These are phyloP conservation scores for Drosophila subobscura DNA, from an alignment of 1,140 invertebrate species.

Conservation along the genomic window DNA sequence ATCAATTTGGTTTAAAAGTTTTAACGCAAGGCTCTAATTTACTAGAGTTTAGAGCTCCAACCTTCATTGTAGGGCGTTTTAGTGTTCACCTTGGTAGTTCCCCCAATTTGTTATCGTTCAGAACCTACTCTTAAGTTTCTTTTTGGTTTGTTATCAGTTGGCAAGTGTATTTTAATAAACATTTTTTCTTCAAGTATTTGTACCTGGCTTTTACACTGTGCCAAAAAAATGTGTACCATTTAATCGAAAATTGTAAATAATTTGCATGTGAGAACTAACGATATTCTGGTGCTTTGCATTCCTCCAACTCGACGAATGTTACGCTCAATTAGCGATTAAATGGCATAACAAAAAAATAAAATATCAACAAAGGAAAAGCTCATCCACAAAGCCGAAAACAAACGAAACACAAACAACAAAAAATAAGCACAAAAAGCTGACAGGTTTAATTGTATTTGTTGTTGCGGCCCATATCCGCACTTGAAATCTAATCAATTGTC, in stretches of 20 bases:
- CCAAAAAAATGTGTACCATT: background rate
- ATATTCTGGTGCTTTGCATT: constrained; percentile 7
- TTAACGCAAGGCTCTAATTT: background rate
- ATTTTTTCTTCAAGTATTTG: constrained; percentile 17
- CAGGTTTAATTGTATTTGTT: constrained; percentile 29
- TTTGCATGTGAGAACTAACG: no score
- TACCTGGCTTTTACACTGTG: constrained; percentile 5
- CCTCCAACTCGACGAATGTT: constrained; percentile 32
- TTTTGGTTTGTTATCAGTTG: constrained; percentile 64
- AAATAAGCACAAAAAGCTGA: constrained; percentile 34
- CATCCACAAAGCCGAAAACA: constrained; percentile 19
- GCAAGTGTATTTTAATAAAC: constrained; percentile 12
- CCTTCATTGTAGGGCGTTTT: constrained; percentile 18
- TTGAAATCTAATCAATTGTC: constrained; percentile 64
- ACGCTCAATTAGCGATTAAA: constrained; percentile 65
- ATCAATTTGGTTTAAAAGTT: no score
- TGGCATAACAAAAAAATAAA: constrained; percentile 22
- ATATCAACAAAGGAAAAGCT: constrained; percentile 37
- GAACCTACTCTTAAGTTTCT: constrained; percentile 49
- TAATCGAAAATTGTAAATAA: no score
- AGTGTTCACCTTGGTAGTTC: constrained; percentile 2
- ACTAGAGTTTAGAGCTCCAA: background rate
- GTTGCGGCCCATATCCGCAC: constrained; percentile 46
- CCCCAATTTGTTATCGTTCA: constrained; percentile 1
- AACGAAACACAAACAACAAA: constrained; percentile 32